phyloP scores from a whole-genome alignment of 2,113 vertebrate species.

The Recurvirostra avosetta region DNA sequence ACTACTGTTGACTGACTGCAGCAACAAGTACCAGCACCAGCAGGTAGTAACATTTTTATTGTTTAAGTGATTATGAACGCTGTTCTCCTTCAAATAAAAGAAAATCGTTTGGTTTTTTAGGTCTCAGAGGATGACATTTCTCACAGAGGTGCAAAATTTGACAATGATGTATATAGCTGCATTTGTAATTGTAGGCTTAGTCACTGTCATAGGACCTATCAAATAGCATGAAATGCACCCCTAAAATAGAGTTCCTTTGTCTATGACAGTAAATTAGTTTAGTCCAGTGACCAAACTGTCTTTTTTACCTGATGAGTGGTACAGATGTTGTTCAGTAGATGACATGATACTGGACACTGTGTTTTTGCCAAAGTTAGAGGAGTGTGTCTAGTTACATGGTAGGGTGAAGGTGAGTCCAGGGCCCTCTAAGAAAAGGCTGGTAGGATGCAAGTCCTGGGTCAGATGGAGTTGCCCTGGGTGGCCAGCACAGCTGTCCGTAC shows the following conservation, averaged over 20 bases:
- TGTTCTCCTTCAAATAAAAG: not conserved
- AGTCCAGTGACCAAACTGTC: not conserved
- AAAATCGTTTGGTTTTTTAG: fast-evolving
- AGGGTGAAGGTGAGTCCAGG: not conserved
- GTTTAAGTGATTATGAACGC: not conserved
- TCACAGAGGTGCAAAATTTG: not conserved
- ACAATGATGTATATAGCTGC: not conserved
- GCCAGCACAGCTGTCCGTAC: fast-evolving
- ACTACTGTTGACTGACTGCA: not conserved
- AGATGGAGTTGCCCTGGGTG: not conserved
- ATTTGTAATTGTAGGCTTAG: not conserved
- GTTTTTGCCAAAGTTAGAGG: not conserved
- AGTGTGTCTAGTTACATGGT: fast-evolving
- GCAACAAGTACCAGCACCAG: too few relatives aligned
- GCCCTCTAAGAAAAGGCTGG: not conserved
- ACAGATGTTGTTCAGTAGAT: not conserved
- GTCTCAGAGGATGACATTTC: not conserved
- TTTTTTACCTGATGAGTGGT: not conserved
- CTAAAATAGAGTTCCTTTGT: not conserved
- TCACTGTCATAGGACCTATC: not conserved
- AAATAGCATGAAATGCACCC: not conserved
- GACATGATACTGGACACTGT: not conserved
- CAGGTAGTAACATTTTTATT: not conserved
- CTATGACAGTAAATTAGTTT: not conserved
- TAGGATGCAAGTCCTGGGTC: not conserved